Evolutionary conservation across 1,140 invertebrate genomes (phyloP), one percentile per base, ranked within the genome.

Genomic region (Acyrthosiphon pisum): DNA sequence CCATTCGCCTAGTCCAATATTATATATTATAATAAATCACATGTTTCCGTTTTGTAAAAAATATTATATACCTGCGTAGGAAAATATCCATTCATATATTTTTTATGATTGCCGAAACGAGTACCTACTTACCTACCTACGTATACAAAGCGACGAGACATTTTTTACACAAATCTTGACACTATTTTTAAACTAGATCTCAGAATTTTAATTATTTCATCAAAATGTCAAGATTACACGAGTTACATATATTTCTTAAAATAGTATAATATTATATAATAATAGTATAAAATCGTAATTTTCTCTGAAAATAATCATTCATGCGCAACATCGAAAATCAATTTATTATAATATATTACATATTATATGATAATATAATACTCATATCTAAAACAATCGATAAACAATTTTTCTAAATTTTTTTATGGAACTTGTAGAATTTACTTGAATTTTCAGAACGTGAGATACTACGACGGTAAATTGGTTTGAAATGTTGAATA

Each of bases 1-100:
- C 37, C 68, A 50, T 81, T 46, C n/a, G 44, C 83, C 90, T 91
- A 91, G 90, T 91, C 90, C 90, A 81, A 89, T 53, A 50, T 30
- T 9, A 44, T 9, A 44, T 88, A 50, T 88, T 88, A 35, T 50
- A 22, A 50, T 35, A 22, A 88, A 48, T 88, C 46, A n/a, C 30
- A 1, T 18, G 84, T 87, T 46, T 87, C 48, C 7, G 6, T 88
- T 88, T 35, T 88, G 9, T n/a, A n/a, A n/a, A 76, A 76, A 50
- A 50, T 50, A 18, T 50, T 53, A 53, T 53, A 7, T 20, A n/a
- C n/a, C 2, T 88, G 50, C 50, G 20, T 53, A 53, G 50, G 22
- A 53, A 53, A 53, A n/a, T n/a, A 76, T 76, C n/a, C 18, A 2
- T 76, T 68, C 11, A 30, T 53, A 23, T 48, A 41, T 41, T 41